phyloP scores from a whole-genome alignment of 2,888 invertebrate species.

The Ormyrus thymus region DNA sequence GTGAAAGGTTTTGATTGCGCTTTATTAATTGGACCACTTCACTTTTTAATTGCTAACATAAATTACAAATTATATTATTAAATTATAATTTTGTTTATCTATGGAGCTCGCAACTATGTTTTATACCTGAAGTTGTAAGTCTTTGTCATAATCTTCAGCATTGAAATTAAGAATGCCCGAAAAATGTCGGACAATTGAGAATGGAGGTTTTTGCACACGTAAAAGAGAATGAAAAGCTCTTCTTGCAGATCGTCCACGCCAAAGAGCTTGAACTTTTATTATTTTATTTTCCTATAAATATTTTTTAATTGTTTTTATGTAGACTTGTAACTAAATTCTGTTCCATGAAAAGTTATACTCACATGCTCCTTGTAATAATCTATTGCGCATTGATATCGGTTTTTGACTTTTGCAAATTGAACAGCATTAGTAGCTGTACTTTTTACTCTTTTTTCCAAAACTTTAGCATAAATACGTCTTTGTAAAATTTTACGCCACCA shows the following conservation, averaged over 20 bases:
- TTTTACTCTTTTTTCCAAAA: conserved; percentile 72
- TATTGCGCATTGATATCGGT: conserved; percentile 72
- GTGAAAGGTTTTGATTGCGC: conserved; percentile 83
- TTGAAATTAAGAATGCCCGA: conserved; percentile 83
- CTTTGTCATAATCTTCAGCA: conserved; percentile 84
- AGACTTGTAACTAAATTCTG: no score
- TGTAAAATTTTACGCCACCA: conserved; percentile 80
- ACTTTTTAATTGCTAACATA: conserved; percentile 78
- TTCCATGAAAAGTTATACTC: conserved; percentile 52
- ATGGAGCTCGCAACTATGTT: background rate
- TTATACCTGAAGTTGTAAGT: conserved; percentile 79
- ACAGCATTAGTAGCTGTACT: conserved; percentile 76
- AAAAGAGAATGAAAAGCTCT: conserved; percentile 80
- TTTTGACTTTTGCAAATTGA: conserved; percentile 67
- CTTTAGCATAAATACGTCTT: conserved; percentile 74
- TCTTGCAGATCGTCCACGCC: conserved; percentile 81
- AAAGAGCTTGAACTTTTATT: conserved; percentile 81
- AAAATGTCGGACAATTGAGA: conserved; percentile 81
- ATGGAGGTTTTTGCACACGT: conserved; percentile 78
- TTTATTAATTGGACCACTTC: conserved; percentile 85
- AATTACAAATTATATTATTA: background rate
- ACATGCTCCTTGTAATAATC: conserved; percentile 78
- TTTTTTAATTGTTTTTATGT: background rate
- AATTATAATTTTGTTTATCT: background rate
- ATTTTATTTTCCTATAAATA: conserved; percentile 77